Conservation (phyloP, 64 coral and sea anemone species). For the Stichodactyla helianthus region DNA sequence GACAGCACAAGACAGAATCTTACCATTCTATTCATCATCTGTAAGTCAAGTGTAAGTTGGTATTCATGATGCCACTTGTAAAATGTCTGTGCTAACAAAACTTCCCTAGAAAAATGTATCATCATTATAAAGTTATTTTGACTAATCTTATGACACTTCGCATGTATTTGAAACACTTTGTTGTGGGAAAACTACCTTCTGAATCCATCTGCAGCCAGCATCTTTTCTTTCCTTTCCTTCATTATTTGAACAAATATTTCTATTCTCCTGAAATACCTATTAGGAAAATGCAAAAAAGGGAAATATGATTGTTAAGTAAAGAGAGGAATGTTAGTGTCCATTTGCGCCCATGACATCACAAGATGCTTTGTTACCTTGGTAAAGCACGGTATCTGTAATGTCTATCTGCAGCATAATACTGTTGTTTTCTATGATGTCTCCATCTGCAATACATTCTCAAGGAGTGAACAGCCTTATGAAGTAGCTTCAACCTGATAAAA, state of each 20-base stretch:
- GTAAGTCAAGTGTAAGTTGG: conserved; percentile 69
- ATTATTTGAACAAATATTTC: conserved; percentile 67
- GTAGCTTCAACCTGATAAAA: not conserved
- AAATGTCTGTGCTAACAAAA: conserved; percentile 74
- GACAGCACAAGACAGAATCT: not conserved
- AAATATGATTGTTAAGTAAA: too few relatives aligned
- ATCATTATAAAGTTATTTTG: not conserved
- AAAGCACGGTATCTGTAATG: conserved; percentile 53
- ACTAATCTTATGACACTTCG: too few relatives aligned
- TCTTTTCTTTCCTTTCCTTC: conserved; percentile 43
- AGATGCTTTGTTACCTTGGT: conserved; percentile 58
- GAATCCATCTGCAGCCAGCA: conserved; percentile 48
- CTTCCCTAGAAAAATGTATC: conserved; percentile 46
- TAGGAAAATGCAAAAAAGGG: not conserved
- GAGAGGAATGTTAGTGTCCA: too few relatives aligned
- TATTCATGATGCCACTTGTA: conserved; percentile 73
- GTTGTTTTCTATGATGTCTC: conserved; percentile 55
- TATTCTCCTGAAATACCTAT: conserved; percentile 62
- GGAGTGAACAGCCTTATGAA: conserved; percentile 23
- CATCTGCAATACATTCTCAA: conserved; percentile 60
- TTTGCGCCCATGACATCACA: not conserved
- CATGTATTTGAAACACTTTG: not conserved
- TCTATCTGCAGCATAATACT: conserved; percentile 66
- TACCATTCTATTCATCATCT: conserved; percentile 96
- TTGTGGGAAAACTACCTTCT: conserved; percentile 46